Evolutionary conservation across 2,888 invertebrate genomes (phyloP).

Genomic region (Nemurella pictetii): DNA sequence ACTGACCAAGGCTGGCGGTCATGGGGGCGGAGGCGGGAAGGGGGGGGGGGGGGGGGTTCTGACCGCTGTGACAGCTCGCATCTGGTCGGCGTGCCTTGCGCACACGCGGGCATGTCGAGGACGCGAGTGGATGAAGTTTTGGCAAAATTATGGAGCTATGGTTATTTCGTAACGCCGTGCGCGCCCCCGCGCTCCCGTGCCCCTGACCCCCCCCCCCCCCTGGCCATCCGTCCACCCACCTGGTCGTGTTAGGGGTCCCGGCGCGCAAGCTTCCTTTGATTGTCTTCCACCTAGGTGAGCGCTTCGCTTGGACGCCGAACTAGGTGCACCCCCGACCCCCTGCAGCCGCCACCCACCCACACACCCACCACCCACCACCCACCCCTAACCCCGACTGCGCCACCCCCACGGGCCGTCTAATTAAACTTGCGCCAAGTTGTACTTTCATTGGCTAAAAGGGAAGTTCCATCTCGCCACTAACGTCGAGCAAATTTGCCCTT

Average conservation of each 20-base stretch:
- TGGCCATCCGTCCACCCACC: background rate
- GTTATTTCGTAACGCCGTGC: background rate
- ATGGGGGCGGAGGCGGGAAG: background rate
- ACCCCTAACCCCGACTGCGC: too few relatives aligned
- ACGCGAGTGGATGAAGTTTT: background rate
- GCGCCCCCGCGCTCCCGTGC: too few relatives aligned
- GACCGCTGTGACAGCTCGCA: background rate
- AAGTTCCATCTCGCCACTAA: background rate
- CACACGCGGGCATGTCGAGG: background rate
- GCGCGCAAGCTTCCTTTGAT: background rate
- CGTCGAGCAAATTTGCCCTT: too few relatives aligned
- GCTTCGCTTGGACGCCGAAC: too few relatives aligned
- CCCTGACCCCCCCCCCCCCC: background rate
- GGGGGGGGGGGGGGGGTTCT: background rate
- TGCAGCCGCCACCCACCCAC: background rate
- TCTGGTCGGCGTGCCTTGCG: background rate
- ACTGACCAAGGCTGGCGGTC: background rate
- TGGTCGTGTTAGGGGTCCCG: background rate
- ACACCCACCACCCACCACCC: background rate
- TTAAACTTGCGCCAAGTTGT: background rate
- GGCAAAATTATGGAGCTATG: background rate
- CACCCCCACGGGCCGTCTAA: background rate
- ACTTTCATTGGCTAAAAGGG: background rate
- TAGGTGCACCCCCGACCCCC: too few relatives aligned
- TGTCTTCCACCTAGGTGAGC: background rate